These are phyloP conservation scores for Nyctalus aviator DNA, from an alignment of 2,797 vertebrate species.

Conservation along the genomic window DNA sequence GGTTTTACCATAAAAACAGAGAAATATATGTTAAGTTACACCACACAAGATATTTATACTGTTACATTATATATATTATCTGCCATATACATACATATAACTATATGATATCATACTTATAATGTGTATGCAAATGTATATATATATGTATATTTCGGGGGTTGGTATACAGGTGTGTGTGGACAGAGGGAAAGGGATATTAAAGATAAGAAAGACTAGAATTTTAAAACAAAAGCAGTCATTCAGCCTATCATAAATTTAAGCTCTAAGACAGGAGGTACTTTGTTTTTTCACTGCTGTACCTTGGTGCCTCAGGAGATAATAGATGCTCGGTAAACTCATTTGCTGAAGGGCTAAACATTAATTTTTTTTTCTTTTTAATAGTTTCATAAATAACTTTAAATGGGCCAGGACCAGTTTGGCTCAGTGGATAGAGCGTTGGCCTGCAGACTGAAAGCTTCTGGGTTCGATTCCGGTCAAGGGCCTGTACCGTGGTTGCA, in stretches of 20 bases:
- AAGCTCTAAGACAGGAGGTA: neutral
- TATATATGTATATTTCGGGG: neutral
- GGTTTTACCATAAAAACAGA: neutral
- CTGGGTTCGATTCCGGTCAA: no score
- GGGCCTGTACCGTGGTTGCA: no score
- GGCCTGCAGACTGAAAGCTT: no score
- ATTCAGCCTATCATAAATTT: neutral
- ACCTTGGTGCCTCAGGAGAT: neutral
- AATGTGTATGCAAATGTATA: neutral
- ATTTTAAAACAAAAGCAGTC: neutral
- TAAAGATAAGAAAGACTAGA: neutral
- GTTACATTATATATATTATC: neutral
- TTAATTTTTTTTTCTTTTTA: neutral
- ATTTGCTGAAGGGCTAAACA: neutral
- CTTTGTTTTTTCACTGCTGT: neutral
- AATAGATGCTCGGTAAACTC: neutral
- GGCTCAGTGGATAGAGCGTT: no score
- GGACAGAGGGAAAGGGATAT: neutral
- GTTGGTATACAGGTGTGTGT: neutral
- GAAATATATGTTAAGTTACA: neutral
- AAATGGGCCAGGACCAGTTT: no score
- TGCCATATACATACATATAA: neutral
- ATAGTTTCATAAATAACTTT: neutral
- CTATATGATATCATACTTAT: neutral
- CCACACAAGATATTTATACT: neutral